These are phyloP conservation scores for Harmothoe impar DNA, from an alignment of 2,888 invertebrate genomes.

Conservation along the genomic window DNA sequence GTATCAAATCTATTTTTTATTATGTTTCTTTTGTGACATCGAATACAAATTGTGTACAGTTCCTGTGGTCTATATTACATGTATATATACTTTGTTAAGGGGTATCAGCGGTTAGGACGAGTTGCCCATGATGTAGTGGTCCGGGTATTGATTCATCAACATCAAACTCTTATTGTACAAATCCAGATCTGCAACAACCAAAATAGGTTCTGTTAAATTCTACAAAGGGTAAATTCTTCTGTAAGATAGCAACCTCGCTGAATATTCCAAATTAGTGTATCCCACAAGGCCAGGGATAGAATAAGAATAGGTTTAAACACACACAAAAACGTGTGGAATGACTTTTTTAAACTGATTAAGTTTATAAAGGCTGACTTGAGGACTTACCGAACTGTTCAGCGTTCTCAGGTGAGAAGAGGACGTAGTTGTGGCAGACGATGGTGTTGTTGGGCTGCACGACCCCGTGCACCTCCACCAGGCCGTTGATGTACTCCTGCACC, in stretches of 20 bases:
- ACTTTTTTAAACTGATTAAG: no score
- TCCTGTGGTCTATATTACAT: conserved; percentile 4
- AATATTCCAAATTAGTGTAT: no score
- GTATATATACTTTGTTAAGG: background rate
- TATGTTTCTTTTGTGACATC: no score
- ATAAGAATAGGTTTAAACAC: no score
- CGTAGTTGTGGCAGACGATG: conserved; percentile 56
- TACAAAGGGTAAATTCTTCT: no score
- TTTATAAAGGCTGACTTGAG: no score
- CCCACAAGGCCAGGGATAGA: no score
- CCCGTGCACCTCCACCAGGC: conserved; percentile 56
- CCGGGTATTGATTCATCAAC: conserved; percentile 47
- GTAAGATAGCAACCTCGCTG: no score
- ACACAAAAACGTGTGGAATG: no score
- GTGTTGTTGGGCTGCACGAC: conserved; percentile 58
- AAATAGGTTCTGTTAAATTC: background rate
- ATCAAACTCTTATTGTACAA: conserved; percentile 11
- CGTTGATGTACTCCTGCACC: conserved; percentile 54
- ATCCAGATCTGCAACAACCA: conserved; percentile 23
- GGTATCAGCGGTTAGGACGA: background rate
- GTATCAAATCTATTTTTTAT: no score
- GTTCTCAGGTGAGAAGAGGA: conserved; percentile 41
- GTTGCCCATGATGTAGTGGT: conserved; percentile 32
- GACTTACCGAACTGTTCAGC: conserved; percentile 49
- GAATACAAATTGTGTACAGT: no score